Evolutionary conservation across 2,797 vertebrate genomes (phyloP), one percentile per base, ranked within the genome.

Genomic region (Phalloptychus januarius): DNA sequence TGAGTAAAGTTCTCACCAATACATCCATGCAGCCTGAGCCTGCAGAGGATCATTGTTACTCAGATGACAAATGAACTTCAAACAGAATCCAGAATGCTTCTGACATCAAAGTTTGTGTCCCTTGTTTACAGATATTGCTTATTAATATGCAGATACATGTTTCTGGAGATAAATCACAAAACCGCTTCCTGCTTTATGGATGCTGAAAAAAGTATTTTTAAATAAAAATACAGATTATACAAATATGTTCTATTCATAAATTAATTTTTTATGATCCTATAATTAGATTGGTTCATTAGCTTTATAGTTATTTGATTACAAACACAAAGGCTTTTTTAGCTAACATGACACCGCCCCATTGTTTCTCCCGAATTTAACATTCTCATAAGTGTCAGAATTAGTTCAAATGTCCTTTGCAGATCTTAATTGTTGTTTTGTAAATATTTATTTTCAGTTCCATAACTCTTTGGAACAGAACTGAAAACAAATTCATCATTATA

Each of bases 81-180:
- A 67, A 67, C 63, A 67, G 63, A 67, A 67, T 67, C 40, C 56
- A 45, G 6, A 33, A 63, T 61, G 56, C 56, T 63, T 75, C n/a
- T 52, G n/a, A 46, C 56, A 48, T 75, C 74, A 75, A 25, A 65
- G n/a, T 63, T 65, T 7, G 31, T 33, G 74, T 61, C 56, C 11
- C n/a, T 63, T 45, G n/a, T 28, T 31, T 25, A 25, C n/a, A 75
- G 20, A 75, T 75, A 23, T 25, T 45, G 74, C 28, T 63, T 63
- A 63, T 46, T 65, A 25, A 33, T 46, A 42, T 36, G 42, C 42
- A 48, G 42, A 46, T 75, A 36, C 31, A 63, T 48, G 23, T 75
- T 75, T 63, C 33, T 25, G 63, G 12, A 67, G 20, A 67, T 67
- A 67, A 67, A 67, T 67, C 63, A 67, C 18, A 12, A 67, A 67